These are phyloP conservation scores for Drosophila anomalata DNA, from an alignment of 2,888 invertebrate species.

Conservation along the genomic window DNA sequence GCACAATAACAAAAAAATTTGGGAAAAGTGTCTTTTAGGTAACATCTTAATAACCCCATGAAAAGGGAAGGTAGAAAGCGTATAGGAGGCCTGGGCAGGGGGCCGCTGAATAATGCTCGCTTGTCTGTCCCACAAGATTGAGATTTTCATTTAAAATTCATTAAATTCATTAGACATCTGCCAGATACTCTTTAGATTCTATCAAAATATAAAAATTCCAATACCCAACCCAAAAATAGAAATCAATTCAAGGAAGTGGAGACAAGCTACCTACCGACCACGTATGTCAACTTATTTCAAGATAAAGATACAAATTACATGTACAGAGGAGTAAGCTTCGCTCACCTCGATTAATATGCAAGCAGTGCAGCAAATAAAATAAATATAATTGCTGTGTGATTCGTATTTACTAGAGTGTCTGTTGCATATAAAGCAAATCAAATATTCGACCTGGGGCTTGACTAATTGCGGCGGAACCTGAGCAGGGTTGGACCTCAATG, in stretches of 20 bases:
- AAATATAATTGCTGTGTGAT: slow-evolving; percentile 51
- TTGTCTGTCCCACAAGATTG: slow-evolving; percentile 29
- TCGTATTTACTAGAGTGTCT: slow-evolving; percentile 35
- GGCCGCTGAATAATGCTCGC: slow-evolving; percentile 19
- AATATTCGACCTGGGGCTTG: slow-evolving; percentile 53
- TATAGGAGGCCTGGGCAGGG: slow-evolving; percentile 18
- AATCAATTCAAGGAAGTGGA: slow-evolving; percentile 25
- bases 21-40: slow-evolving; percentile 32
- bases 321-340: slow-evolving; percentile 5
- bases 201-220: slow-evolving; percentile 23
- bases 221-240: slow-evolving; percentile 9
- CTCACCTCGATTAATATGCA: slow-evolving; percentile 61
- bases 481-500: slow-evolving; percentile 22
- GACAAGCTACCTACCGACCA: slow-evolving; percentile 28
- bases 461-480: slow-evolving; percentile 66
- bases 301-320: slow-evolving; percentile 46
- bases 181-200: slow-evolving; percentile 13
- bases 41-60: slow-evolving; percentile 33
- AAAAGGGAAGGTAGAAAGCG: slow-evolving; percentile 33
- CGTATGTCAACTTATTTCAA: slow-evolving; percentile 44
- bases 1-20: slow-evolving; percentile 48
- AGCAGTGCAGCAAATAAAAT: slow-evolving; percentile 59
- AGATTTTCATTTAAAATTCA: slow-evolving; percentile 27
- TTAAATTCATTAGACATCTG: slow-evolving; percentile 24
- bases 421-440: slow-evolving; percentile 45